Base-by-base conservation (phyloP, 2,888 invertebrate genomes). In the Griposia aprilina region DNA sequence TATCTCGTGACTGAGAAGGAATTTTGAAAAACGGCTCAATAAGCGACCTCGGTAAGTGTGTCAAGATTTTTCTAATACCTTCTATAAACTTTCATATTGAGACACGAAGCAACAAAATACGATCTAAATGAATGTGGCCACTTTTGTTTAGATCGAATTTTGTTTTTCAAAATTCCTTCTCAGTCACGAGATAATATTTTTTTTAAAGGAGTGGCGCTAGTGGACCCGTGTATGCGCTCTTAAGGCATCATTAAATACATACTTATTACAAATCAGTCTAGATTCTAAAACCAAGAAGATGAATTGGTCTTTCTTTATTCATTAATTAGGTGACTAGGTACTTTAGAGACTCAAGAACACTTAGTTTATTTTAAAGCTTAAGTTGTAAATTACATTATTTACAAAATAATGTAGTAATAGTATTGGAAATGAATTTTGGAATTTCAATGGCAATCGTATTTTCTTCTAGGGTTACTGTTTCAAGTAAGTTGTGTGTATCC, bases 261-360 rank as follows among this genome's bases (percentile, higher is more conserved):
- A 63, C 36, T 73, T 59, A 52, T 69, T 72, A 81, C 62, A 78
- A 65, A 77, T 63, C 63, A 41, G 59, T 78, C 76, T 67, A 81
- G 80, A 88, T 82, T 83, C 17, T 71, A 60, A 75, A 81, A 76
- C 1, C 41, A 74, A 74, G 66, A 78, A 66, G 77, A 84, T 75
- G 68, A 66, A 70, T 85, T 62, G 62, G 20, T 62, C 10, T 36
- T 62, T 36, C 11, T 2, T 62, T 36, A 26, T 15, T 26, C 15
- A 62, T 36, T 81, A 57, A 66, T 83, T 72, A 76, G 45, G 60
- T 59, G 68, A 83, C 59, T 68, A 55, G 11, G 50, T 82, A 76
- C 11, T 74, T n/a, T 63, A 55, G 74, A 76, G 60, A 69, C 57
- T 70, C 48, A 20, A 45, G 26, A 63, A 50, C 30, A 50, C 20